phyloP scores from a whole-genome alignment of 2,888 invertebrate species.

The Physocephala rufipes region DNA sequence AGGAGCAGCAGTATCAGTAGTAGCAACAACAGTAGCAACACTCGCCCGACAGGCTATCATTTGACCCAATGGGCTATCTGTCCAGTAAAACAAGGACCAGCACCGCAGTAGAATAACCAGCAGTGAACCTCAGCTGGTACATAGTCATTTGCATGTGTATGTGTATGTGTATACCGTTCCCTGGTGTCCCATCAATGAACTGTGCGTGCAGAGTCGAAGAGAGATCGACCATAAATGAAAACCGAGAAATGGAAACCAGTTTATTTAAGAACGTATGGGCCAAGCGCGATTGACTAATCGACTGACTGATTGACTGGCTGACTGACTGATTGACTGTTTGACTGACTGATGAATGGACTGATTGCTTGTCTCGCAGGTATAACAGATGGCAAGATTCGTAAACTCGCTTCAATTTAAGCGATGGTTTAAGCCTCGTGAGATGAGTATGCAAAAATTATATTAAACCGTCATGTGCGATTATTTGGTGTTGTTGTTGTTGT shows the following conservation, averaged over 20 bases:
- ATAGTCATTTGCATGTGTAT: too few relatives aligned
- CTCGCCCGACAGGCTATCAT: neutral
- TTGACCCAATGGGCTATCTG: neutral
- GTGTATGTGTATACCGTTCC: neutral
- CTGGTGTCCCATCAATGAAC: neutral
- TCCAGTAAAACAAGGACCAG: neutral
- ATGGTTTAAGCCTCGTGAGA: neutral
- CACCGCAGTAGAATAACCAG: too few relatives aligned
- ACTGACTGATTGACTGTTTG: too few relatives aligned
- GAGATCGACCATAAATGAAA: neutral
- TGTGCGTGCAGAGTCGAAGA: neutral
- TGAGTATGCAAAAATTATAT: constrained; percentile 29
- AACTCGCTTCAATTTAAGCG: neutral
- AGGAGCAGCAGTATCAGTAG: constrained; percentile 31
- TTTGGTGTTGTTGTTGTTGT: constrained; percentile 4
- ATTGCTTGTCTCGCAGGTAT: too few relatives aligned
- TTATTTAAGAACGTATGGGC: too few relatives aligned
- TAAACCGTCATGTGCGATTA: constrained; percentile 39
- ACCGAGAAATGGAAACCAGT: neutral
- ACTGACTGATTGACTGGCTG: neutral
- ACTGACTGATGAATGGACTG: too few relatives aligned
- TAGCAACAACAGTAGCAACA: neutral
- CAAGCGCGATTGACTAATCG: neutral
- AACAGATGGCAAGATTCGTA: too few relatives aligned
- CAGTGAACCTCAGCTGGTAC: too few relatives aligned